Evolutionary conservation across 2,113 vertebrate species (phyloP).

Genomic region (Toxotes chatareus): DNA sequence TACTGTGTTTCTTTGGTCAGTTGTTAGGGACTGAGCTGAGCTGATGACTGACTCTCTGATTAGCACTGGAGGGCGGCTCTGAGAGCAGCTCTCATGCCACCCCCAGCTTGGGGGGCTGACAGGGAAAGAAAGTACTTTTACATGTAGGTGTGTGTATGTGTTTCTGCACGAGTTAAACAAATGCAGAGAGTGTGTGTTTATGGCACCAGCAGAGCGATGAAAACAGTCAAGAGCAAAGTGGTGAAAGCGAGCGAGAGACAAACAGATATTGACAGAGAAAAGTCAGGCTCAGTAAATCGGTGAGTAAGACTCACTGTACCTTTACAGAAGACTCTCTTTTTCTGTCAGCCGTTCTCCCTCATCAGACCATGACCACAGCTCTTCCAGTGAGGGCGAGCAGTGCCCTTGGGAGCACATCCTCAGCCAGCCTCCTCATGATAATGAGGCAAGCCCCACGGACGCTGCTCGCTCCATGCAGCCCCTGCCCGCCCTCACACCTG

Average conservation of each 20-base stretch:
- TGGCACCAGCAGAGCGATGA: background rate
- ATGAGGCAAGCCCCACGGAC: slow-evolving; percentile 59
- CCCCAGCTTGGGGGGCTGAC: slow-evolving; percentile 13
- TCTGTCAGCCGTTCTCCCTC: slow-evolving; percentile 37
- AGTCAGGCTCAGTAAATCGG: background rate
- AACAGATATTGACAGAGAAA: slow-evolving; percentile 9
- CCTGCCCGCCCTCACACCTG: slow-evolving; percentile 60
- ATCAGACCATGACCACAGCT: slow-evolving; percentile 62
- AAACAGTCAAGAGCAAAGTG: background rate
- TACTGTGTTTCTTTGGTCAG: slow-evolving; percentile 21
- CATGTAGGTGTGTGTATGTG: slow-evolving; percentile 6
- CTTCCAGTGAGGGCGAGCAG: slow-evolving; percentile 36
- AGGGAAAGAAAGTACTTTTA: slow-evolving; percentile 15
- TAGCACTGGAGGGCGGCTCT: slow-evolving; percentile 52
- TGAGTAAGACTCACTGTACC: background rate
- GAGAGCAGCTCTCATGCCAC: slow-evolving; percentile 25
- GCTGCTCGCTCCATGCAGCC: slow-evolving; percentile 38
- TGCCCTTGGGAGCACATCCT: slow-evolving; percentile 77
- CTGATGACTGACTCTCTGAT: slow-evolving; percentile 60
- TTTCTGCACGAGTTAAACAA: slow-evolving; percentile 10
- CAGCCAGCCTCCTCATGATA: slow-evolving; percentile 58
- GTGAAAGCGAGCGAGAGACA: slow-evolving; percentile 1
- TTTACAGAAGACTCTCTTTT: slow-evolving; percentile 16
- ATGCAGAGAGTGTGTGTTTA: background rate
- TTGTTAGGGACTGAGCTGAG: slow-evolving; percentile 23